Conservation (phyloP, 2,888 invertebrate genomes). For the Epiblema foenella region DNA sequence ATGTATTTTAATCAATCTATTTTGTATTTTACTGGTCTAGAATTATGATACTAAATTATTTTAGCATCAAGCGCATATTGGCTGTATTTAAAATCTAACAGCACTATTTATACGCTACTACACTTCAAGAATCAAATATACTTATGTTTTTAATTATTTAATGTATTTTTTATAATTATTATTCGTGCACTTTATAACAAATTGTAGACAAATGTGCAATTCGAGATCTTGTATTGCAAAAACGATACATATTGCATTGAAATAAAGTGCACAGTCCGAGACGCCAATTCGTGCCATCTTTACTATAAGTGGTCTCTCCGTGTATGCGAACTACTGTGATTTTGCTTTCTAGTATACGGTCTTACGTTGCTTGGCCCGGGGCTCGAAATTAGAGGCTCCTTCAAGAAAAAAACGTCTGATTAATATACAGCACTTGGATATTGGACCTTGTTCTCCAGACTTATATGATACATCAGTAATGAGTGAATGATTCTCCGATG, state of each 20-base stretch:
- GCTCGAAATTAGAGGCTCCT: constrained; percentile 72
- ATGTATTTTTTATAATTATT: background rate
- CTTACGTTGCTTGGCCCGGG: constrained; percentile 75
- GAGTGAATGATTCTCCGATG: constrained; percentile 24
- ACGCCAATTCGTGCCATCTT: constrained; percentile 15
- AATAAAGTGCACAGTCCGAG: constrained; percentile 39
- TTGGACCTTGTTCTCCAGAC: constrained; percentile 69
- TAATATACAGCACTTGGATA: constrained; percentile 63
- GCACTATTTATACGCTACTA: background rate
- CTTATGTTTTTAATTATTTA: background rate
- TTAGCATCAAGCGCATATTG: constrained; percentile 12
- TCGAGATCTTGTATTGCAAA: background rate
- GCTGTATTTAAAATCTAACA: background rate
- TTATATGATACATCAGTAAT: constrained; percentile 32
- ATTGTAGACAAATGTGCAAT: background rate
- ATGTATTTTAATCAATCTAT: background rate
- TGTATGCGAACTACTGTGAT: constrained; percentile 47
- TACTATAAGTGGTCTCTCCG: constrained; percentile 29
- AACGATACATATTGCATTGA: constrained; percentile 26
- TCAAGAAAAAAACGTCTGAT: constrained; percentile 59
- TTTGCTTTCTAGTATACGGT: constrained; percentile 55
- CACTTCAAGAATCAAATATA: background rate
- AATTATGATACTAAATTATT: constrained; percentile 2
- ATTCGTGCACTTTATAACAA: constrained; percentile 32
- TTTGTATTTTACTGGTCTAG: background rate